Evolutionary conservation across 2,888 invertebrate species (phyloP), one percentile per base, ranked within the genome.

Genomic region (Pantelozetes paolii): DNA sequence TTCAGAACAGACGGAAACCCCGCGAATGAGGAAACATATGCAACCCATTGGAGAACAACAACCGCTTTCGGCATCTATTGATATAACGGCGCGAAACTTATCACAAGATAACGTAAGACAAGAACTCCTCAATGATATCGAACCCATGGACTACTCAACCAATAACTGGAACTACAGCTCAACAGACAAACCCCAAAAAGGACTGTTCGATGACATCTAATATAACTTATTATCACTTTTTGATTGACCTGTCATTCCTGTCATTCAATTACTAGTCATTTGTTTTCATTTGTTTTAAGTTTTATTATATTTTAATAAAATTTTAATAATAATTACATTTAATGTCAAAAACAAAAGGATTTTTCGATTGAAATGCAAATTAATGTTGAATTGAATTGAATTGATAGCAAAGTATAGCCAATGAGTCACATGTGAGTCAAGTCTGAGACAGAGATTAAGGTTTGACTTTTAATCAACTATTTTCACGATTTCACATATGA

Each of bases 201-300:
- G 90, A 13, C 85, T 92, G 75, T 92, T 92, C 78, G 92, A 92
- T 81, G 92, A 92, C 82, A 90, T 92, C 75, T 92, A 67, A 67
- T 20, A 18, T 11, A 11, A 11, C 45, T 45, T 45, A 6, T 45
- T 45, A 45, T 15, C 18, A 54, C 23, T 54, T 15, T 5, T 48
- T 48, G 15, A 48, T 5, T 48, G 5, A 36, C 6, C 15, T 45
- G 18, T 45, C 18, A 13, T 45, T 26, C 9, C 6, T 32, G 18
- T 32, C 18, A 30, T 62, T 20, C 3, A 62, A 62, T 30, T 36
- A 11, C 62, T 62, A 62, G 62, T 62, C 62, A 62, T 62, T 62
- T 30, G 36, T 8, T 59, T 59, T 30, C 3, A 59, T 23, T 28
- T 62, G 11, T n/a, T 62, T 32, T 32, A 18, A 62, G 36, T 8